Percentiles rank a stretch among this genome's conserved stretches.
These are phyloP conservation scores for Ptyas mucosa DNA, from an alignment of 2,113 vertebrate species.

Conservation along the genomic window DNA sequence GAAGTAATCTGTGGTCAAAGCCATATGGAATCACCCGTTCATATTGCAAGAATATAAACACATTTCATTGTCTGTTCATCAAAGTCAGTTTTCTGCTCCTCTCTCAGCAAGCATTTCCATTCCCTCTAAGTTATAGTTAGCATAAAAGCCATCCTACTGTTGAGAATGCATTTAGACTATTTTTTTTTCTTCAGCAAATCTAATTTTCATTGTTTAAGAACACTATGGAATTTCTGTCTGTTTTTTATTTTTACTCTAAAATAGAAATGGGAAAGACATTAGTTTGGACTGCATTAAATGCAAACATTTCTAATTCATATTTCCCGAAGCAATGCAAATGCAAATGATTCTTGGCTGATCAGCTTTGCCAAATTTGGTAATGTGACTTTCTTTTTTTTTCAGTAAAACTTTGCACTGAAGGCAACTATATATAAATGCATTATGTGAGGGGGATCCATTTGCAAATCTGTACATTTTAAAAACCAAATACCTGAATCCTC, in stretches of 20 bases:
- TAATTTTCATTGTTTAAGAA: not conserved
- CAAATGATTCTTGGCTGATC: not conserved
- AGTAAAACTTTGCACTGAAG: not conserved
- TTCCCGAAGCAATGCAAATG: not conserved
- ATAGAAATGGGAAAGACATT: not conserved
- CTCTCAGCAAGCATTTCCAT: constrained; percentile 67
- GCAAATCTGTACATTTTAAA: not conserved
- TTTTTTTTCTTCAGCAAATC: not conserved
- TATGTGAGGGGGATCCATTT: not conserved
- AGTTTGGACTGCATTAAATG: not conserved
- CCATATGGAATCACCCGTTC: constrained; percentile 63
- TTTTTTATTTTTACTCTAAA: not conserved
- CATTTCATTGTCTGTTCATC: constrained; percentile 59
- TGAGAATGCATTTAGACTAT: constrained; percentile 44
- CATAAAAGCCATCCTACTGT: constrained; percentile 67
- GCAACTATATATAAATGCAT: not conserved
- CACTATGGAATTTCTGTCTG: not conserved
- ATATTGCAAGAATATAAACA: constrained; percentile 68
- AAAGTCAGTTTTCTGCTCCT: constrained; percentile 67
- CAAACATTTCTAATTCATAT: not conserved
- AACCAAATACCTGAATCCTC: not conserved
- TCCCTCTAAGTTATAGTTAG: constrained; percentile 64
- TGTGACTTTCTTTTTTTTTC: not conserved
- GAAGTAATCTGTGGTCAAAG: constrained; percentile 47
- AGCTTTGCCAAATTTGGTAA: not conserved